A percentile compares a stretch with the other conserved stretches of the same genome.
Conservation (phyloP, 2,113 vertebrate genomes). For the Cyprinus carpio region DNA sequence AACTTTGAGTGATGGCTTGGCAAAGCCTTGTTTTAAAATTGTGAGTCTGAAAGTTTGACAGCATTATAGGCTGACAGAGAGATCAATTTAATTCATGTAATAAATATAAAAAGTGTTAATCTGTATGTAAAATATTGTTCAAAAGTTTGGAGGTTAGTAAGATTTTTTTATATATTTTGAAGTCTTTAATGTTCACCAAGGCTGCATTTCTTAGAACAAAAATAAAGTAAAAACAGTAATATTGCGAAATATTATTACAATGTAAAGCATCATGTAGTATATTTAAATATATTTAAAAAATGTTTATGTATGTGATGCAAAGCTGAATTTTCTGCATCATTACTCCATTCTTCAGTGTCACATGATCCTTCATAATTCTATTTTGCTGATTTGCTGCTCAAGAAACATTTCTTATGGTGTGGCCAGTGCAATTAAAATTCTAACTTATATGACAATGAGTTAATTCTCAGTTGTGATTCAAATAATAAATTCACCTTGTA, state of each 20-base stretch:
- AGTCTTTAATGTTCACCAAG: not conserved
- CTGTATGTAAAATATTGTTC: not conserved
- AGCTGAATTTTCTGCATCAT: not conserved
- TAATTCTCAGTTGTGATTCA: not conserved
- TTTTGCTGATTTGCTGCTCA: too few species aligned
- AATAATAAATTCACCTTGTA: not conserved
- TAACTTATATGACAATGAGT: too few species aligned
- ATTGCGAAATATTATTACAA: not conserved
- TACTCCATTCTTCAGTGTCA: not conserved
- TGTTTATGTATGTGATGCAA: not conserved
- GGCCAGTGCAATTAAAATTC: too few species aligned
- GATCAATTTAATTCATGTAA: not conserved
- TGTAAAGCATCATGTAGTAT: not conserved
- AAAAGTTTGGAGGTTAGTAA: not conserved
- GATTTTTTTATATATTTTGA: not conserved
- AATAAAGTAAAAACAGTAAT: not conserved
- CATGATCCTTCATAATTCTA: not conserved
- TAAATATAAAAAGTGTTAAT: not conserved
- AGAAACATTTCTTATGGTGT: too few species aligned
- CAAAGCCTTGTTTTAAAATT: too few species aligned
- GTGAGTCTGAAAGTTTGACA: not conserved
- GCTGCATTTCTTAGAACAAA: not conserved
- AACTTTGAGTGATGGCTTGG: not conserved
- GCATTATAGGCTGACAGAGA: not conserved
- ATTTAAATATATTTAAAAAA: not conserved